Base-by-base conservation (phyloP, 2,888 invertebrate genomes). In the Caenorhabditis drosophilae region DNA sequence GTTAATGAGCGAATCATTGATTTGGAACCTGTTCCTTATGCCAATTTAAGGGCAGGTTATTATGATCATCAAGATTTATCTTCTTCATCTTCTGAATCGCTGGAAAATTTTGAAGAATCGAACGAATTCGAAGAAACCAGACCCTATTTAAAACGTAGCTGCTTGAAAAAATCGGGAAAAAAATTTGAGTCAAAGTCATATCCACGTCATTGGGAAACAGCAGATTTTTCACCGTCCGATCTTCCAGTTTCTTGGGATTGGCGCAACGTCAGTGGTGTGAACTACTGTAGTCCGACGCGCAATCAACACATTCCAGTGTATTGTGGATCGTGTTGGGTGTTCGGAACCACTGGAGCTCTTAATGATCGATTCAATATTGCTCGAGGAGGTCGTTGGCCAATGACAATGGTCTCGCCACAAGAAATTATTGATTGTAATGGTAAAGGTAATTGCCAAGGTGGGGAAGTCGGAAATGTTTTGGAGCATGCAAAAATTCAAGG, bases 271-370 rank as follows among this genome's bases (percentile, higher is more conserved):
- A 82, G 79, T 67, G 86, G 86, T n/a, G 73, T 71, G 45, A 86
- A 86, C 76, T 87, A 83, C 70, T 84, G 79, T 56, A 84, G 84
- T 45, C 84, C 85, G 20, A 85, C 84, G 1, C 71, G 86, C 27
- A 86, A 86, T 60, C 86, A 86, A 67, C 86, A 86, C 70, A 86
- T 86, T 52, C 86, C 86, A 6, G 77, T 79, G 6, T 86, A 86
- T 63, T 86, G 86, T 76, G 86, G 86, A 22, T 85, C 85, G 1
- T 86, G 86, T 72, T 86, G 86, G 86, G 86, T 85, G 6, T 85
- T 86, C 82, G 86, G 86, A 45, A 80, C 85, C 0, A 85, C 86
- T 36, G 78, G 85, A 68, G 84, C 86, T 7, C 64, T 87, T 49
- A 86, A 86, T 54, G 86, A 86, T 67, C 81, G 86, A 34, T 85